A percentile compares a stretch with the other conserved stretches of the same genome.
These are phyloP conservation scores for Ennomos quercinarius DNA, from an alignment of 2,888 invertebrate genomes.

Conservation along the genomic window DNA sequence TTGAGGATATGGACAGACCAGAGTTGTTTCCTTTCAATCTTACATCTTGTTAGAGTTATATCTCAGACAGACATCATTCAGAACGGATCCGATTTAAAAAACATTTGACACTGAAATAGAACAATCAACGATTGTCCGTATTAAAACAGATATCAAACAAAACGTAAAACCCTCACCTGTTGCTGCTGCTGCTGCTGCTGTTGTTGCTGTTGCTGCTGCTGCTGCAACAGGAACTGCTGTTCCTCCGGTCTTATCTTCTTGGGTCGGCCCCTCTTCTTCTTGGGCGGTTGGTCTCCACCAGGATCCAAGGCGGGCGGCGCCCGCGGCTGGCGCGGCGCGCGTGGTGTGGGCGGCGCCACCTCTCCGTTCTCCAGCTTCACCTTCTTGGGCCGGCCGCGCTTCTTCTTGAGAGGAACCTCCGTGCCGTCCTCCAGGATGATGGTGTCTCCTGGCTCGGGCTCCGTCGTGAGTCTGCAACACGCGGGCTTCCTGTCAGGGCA, in stretches of 20 bases:
- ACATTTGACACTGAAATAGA: too few relatives aligned
- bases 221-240: conserved; percentile 81
- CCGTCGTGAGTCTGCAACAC: conserved; percentile 78
- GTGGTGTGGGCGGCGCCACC: conserved; percentile 84
- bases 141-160: too few relatives aligned
- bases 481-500: conserved; percentile 39
- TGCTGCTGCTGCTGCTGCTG: conserved; percentile 79
- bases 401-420: conserved; percentile 92
- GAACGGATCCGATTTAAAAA: too few relatives aligned
- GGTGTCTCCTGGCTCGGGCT: conserved; percentile 82
- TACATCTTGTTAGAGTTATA: too few relatives aligned
- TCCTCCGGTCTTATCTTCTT: conserved; percentile 92
- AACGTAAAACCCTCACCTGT: conserved; percentile 10
- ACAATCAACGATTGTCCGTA: too few relatives aligned
- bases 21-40: too few relatives aligned
- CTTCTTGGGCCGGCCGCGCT: conserved; percentile 96
- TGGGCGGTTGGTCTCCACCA: conserved; percentile 86
- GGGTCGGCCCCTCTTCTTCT: conserved; percentile 95
- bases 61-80: too few relatives aligned
- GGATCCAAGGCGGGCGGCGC: conserved; percentile 58
- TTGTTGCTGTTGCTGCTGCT: conserved; percentile 74
- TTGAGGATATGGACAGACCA: too few relatives aligned
- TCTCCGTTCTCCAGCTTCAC: conserved; percentile 89
- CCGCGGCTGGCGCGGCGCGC: conserved; percentile 72
- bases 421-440: conserved; percentile 87